phyloP scores from a whole-genome alignment of 2,888 invertebrate species.

The Harpalus rubripes region DNA sequence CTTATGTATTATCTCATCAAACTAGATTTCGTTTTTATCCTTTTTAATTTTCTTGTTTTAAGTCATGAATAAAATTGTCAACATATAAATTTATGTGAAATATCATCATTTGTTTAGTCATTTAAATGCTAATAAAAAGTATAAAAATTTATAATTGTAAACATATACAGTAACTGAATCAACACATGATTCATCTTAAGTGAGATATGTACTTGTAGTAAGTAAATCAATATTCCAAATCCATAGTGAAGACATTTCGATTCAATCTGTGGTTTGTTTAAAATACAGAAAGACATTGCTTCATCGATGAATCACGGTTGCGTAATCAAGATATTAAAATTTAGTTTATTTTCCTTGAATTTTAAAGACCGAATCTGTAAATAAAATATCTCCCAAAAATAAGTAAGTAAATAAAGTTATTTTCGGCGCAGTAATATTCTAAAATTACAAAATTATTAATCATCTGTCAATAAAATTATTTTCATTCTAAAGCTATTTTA shows the following conservation, averaged over 20 bases:
- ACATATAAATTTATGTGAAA: background rate
- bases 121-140: background rate
- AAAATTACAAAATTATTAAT: conserved; percentile 30
- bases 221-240: conserved; percentile 26
- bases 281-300: conserved; percentile 18
- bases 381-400: conserved; percentile 38
- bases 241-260: conserved; percentile 12
- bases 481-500: background rate
- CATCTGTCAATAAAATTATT: background rate
- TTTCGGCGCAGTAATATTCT: conserved; percentile 15
- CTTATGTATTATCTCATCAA: no score
- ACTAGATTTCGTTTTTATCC: background rate
- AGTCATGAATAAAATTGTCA: background rate
- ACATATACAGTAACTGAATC: conserved; percentile 22
- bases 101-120: background rate
- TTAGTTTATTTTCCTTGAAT: conserved; percentile 37
- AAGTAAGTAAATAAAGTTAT: conserved; percentile 36
- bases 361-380: conserved; percentile 23
- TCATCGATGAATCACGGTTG: conserved; percentile 34
- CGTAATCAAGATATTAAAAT: conserved; percentile 35
- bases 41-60: background rate
- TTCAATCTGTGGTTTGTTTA: conserved; percentile 18
- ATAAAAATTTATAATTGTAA: conserved; percentile 17
- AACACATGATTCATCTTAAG: conserved; percentile 24
- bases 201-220: background rate